Conservation (phyloP, 2,797 vertebrate species). For the Buceros bicornis region DNA sequence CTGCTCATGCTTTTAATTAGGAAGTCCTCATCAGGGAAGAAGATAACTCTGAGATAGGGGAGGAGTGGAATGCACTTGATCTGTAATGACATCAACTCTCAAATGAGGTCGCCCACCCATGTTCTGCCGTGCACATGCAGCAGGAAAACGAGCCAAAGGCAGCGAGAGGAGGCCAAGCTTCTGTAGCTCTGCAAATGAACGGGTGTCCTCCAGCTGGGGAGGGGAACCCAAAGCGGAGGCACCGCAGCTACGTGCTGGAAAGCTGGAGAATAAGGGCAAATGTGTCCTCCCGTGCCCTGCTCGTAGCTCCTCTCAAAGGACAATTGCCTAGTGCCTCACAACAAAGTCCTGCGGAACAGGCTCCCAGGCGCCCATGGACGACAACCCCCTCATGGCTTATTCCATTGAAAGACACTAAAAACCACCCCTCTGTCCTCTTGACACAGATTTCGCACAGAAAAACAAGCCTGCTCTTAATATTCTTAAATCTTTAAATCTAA, state of each 20-base stretch:
- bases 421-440: background rate
- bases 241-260: background rate
- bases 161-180: background rate
- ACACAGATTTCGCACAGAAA: background rate
- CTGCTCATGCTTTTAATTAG: conserved; percentile 58
- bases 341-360: background rate
- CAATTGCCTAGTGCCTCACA: background rate
- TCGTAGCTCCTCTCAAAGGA: background rate
- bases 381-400: background rate
- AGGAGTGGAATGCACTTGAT: conserved; percentile 34
- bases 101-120: conserved; percentile 58
- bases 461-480: background rate
- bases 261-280: background rate
- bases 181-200: background rate
- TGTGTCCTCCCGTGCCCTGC: background rate
- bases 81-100: conserved; percentile 53
- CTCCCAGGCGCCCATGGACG: background rate
- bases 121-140: background rate
- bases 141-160: background rate
- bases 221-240: background rate
- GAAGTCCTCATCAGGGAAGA: conserved; percentile 24
- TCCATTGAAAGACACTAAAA: background rate
- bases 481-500: background rate
- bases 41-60: background rate
- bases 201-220: background rate